Base-by-base conservation (phyloP, 2,888 invertebrate genomes). In the Eupithecia centaureata region DNA sequence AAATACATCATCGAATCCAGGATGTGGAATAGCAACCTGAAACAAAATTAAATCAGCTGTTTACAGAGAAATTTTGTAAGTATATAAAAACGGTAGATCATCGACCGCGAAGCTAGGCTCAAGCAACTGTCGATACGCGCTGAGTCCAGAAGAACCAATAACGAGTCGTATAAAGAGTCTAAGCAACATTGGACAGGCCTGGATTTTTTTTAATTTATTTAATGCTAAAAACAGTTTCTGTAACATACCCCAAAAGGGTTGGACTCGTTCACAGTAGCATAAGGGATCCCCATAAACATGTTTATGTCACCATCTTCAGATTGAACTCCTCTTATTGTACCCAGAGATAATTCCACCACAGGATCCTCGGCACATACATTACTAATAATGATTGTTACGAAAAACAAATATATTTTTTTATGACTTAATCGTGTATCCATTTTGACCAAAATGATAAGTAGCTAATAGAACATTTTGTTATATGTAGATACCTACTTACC, bases 221-320 rank as follows among this genome's bases (percentile, higher is more conserved):
- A n/a, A n/a, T n/a, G n/a, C n/a, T n/a, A n/a, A n/a, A n/a, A n/a
- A n/a, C n/a, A n/a, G n/a, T n/a, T n/a, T n/a, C n/a, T 5, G 1
- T 47, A 0, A 62, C 86, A 83, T 75, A 88, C 88, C 72, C 87
- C 86, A 65, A 88, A 88, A 18, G 87, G 87, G 74, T 87, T 86
- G 10, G 60, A 74, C 22, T 63, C 65, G 59, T 86, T 73, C 0
- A 88, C 82, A 30, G 69, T 77, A 3, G 82, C 89, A 52, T 86
- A 89, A 0, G 88, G 89, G 76, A 89, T 87, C 2, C 88, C 89
- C 75, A 88, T 75, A 63, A 84, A 89, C 85, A 86, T 85, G 8
- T 82, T 76, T 64, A 86, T 82, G 27, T 82, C 79, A 3, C 88
- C 88, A 74, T 87, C 85, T 0, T 79, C 57, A 7, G 86, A 83